Evolutionary conservation across 2,888 invertebrate species (phyloP).

Genomic region (Lepas anatifera): DNA sequence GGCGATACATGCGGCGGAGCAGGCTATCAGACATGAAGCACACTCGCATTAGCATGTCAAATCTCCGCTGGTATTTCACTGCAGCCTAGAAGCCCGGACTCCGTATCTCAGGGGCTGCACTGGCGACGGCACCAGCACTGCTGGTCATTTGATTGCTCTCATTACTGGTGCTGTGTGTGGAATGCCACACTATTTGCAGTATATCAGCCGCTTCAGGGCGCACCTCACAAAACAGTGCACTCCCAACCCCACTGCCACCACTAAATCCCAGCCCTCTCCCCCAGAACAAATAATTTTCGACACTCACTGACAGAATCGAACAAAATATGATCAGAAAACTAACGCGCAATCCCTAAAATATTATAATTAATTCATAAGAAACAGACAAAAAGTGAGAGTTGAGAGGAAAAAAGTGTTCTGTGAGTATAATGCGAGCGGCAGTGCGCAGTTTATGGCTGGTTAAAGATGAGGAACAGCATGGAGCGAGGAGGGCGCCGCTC

Average conservation of each 20-base stretch:
- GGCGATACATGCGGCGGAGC: too few species aligned
- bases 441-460: neutral
- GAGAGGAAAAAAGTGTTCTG: neutral
- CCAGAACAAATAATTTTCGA: slow-evolving; percentile 8
- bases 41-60: too few species aligned
- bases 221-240: neutral
- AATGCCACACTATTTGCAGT: neutral
- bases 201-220: neutral
- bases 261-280: neutral
- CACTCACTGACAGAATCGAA: slow-evolving; percentile 3
- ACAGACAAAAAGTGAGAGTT: neutral
- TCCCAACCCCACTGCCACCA: neutral
- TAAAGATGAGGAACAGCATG: neutral
- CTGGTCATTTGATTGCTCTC: neutral
- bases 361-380: slow-evolving; percentile 11
- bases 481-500: neutral
- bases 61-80: too few species aligned
- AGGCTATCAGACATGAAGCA: too few species aligned
- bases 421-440: slow-evolving; percentile 1
- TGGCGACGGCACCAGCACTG: too few species aligned
- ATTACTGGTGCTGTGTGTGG: neutral
- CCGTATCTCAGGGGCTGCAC: too few species aligned
- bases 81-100: too few species aligned
- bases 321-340: slow-evolving; percentile 7
- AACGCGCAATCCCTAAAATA: slow-evolving; percentile 6